Evolutionary conservation across 92 coral and sea anemone genomes (phyloP).

Genomic region (Phenganax stokvisi): DNA sequence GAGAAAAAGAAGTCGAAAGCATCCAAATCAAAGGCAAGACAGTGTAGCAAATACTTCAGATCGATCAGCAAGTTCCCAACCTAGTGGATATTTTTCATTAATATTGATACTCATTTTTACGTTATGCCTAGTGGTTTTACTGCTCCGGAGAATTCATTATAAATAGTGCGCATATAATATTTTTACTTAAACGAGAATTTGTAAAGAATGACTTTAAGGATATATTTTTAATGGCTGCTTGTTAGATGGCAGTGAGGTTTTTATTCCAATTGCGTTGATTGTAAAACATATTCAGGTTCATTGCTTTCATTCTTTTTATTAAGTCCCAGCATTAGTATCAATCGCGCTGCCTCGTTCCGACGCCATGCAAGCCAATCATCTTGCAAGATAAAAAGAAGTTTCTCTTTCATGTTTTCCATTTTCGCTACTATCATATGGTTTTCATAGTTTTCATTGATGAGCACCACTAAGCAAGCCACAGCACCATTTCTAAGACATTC

Average conservation of each 20-base stretch:
- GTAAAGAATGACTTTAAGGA: neutral
- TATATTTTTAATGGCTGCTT: neutral
- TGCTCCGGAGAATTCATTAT: slow-evolving; percentile 14
- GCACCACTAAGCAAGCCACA: slow-evolving; percentile 48
- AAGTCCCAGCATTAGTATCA: slow-evolving; percentile 58
- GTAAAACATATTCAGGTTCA: neutral
- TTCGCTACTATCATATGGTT: slow-evolving; percentile 46
- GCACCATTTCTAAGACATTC: slow-evolving; percentile 45
- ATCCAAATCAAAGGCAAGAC: neutral
- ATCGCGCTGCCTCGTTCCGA: slow-evolving; percentile 65
- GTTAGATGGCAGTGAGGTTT: neutral
- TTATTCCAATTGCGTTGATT: too few species aligned
- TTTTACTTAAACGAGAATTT: neutral
- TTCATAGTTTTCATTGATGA: slow-evolving; percentile 55
- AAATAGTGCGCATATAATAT: neutral
- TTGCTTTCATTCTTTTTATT: slow-evolving; percentile 17
- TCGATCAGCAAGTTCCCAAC: neutral
- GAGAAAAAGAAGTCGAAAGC: neutral
- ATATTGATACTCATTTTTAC: slow-evolving; percentile 14
- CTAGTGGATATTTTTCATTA: neutral
- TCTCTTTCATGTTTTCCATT: slow-evolving; percentile 46
- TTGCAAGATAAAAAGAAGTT: slow-evolving; percentile 41
- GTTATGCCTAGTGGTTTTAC: neutral
- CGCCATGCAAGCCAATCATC: slow-evolving; percentile 73
- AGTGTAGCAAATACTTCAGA: neutral